A percentile compares a stretch with the other conserved stretches of the same genome.
Evolutionary conservation across 2,797 vertebrate species (phyloP).

Genomic region (Australoheros facetus): DNA sequence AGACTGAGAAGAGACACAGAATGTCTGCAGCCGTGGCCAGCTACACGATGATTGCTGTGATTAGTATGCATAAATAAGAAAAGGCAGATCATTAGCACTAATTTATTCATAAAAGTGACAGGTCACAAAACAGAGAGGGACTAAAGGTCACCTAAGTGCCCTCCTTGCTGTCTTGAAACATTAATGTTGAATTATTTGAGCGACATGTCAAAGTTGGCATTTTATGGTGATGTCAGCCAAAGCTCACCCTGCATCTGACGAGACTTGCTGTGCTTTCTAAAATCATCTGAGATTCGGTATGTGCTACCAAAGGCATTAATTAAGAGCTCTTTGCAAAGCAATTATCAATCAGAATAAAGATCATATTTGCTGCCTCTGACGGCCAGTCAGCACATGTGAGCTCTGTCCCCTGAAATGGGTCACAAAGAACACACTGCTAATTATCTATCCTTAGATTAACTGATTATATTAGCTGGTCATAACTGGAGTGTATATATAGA

Average conservation of each 20-base stretch:
- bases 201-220: slow-evolving; percentile 54
- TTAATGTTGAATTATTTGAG: slow-evolving; percentile 73
- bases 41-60: slow-evolving; percentile 68
- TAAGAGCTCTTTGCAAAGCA: neutral
- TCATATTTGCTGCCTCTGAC: neutral
- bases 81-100: slow-evolving; percentile 77
- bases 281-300: neutral
- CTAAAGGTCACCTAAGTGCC: slow-evolving; percentile 69
- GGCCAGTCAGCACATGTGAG: neutral
- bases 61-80: slow-evolving; percentile 80
- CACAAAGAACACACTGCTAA: neutral
- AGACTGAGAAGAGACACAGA: slow-evolving; percentile 68
- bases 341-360: neutral
- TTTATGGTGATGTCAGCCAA: slow-evolving; percentile 49
- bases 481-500: slow-evolving; percentile 30
- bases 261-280: slow-evolving; percentile 6
- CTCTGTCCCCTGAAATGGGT: neutral
- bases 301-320: slow-evolving; percentile 5
- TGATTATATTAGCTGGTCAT: slow-evolving; percentile 30
- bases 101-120: slow-evolving; percentile 84
- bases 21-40: slow-evolving; percentile 59
- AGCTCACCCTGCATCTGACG: slow-evolving; percentile 9
- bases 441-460: neutral
- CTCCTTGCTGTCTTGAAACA: slow-evolving; percentile 72
- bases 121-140: slow-evolving; percentile 71